Evolutionary conservation across 1,140 invertebrate species (phyloP).

Genomic region (Thalassaphorura encarpata): DNA sequence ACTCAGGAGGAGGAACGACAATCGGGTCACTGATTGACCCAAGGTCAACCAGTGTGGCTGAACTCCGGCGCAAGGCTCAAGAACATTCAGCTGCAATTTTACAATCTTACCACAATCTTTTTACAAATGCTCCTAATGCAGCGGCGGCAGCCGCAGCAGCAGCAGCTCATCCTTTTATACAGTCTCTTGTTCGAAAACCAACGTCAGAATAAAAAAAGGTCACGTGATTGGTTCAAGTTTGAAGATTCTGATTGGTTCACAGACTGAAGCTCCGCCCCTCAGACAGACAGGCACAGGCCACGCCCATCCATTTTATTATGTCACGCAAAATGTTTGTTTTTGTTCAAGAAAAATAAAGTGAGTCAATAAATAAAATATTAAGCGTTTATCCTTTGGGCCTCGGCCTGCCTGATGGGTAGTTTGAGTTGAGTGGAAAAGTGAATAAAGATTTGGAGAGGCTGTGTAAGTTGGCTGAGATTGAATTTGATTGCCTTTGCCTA

Average conservation of each 20-base stretch:
- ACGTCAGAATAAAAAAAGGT: not conserved
- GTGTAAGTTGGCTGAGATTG: not conserved
- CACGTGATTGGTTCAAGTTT: not conserved
- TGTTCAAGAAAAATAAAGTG: too few species aligned
- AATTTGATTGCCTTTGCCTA: not conserved
- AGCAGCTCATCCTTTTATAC: not conserved
- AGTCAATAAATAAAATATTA: too few species aligned
- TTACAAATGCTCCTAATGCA: slow-evolving; percentile 19
- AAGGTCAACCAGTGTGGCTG: slow-evolving; percentile 70
- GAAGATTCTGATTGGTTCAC: not conserved
- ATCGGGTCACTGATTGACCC: slow-evolving; percentile 28
- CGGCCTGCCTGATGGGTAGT: too few species aligned
- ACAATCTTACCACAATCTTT: slow-evolving; percentile 57
- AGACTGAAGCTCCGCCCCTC: not conserved
- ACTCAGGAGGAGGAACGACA: slow-evolving; percentile 9
- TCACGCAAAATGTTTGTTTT: too few species aligned
- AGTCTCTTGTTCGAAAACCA: not conserved
- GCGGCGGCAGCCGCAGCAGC: not conserved
- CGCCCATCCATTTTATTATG: too few species aligned
- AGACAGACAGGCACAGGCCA: not conserved
- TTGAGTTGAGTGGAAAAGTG: too few species aligned
- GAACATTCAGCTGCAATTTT: slow-evolving; percentile 77
- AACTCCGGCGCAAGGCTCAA: slow-evolving; percentile 75
- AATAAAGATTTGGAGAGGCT: not conserved
- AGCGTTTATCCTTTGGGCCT: too few species aligned